phyloP scores from a whole-genome alignment of 2,888 invertebrate genomes.

The Criorhina ranunculi region DNA sequence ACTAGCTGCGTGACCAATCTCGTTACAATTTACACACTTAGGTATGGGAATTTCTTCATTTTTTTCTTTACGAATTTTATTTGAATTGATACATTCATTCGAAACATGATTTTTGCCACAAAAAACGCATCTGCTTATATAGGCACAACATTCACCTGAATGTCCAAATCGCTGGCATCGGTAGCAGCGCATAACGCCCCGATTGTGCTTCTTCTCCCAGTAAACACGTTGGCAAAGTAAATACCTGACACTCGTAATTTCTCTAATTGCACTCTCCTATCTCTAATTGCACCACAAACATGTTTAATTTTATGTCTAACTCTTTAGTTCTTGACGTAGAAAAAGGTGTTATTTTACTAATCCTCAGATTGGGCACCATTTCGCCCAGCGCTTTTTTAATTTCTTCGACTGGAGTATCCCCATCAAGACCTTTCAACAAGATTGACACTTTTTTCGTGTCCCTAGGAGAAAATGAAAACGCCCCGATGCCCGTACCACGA shows the following conservation, averaged over 20 bases:
- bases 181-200: conserved; percentile 10
- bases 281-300: neutral
- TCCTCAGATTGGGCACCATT: no score
- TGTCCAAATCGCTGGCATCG: conserved; percentile 10
- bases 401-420: no score
- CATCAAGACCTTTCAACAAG: no score
- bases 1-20: conserved; percentile 13
- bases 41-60: neutral
- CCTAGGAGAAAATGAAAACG: conserved; percentile 16
- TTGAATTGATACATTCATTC: neutral
- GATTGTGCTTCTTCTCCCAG: conserved; percentile 23
- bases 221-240: neutral
- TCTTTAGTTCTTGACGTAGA: no score
- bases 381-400: no score
- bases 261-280: neutral
- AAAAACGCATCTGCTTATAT: conserved; percentile 1
- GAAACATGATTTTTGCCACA: neutral
- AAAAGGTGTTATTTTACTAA: no score
- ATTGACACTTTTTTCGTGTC: conserved; percentile 11
- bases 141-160: conserved; percentile 7
- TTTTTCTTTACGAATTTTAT: conserved; percentile 8
- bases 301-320: no score
- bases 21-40: conserved; percentile 16
- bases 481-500: conserved; percentile 11
- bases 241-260: neutral